A percentile compares a stretch with the other conserved stretches of the same genome.
Evolutionary conservation across 2,888 invertebrate species (phyloP).

Genomic region (Pheosia tremula): DNA sequence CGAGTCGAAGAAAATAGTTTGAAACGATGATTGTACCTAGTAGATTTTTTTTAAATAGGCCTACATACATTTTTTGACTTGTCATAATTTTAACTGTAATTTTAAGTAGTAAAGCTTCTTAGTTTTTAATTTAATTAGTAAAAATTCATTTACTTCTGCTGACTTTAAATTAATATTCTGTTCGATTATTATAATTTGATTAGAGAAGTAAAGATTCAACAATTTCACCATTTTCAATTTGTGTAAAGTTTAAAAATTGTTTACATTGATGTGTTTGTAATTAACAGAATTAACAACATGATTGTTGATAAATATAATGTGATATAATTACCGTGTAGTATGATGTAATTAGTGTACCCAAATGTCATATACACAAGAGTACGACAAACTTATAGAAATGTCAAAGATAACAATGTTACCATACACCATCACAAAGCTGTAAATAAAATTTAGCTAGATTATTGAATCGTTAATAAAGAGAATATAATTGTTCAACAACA

Average conservation of each 20-base stretch:
- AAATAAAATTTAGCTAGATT: constrained; percentile 68
- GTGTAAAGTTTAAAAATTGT: constrained; percentile 35
- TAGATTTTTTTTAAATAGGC: constrained; percentile 34
- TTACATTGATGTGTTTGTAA: constrained; percentile 24
- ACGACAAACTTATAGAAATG: constrained; percentile 14
- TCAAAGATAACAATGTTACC: constrained; percentile 69
- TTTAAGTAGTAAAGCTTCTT: constrained; percentile 64
- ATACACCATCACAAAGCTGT: constrained; percentile 67
- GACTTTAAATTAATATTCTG: constrained; percentile 32
- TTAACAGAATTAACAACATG: constrained; percentile 12
- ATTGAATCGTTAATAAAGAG: constrained; percentile 61
- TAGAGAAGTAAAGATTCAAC: not conserved
- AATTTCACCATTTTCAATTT: constrained; percentile 34
- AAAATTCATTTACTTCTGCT: constrained; percentile 36
- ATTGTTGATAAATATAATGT: constrained; percentile 32
- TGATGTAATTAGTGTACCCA: constrained; percentile 6
- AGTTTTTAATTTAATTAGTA: constrained; percentile 48
- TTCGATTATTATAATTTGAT: too few relatives aligned
- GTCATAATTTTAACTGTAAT: constrained; percentile 55
- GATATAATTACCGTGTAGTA: constrained; percentile 35
- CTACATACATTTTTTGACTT: constrained; percentile 45
- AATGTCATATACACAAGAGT: not conserved
- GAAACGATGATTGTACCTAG: constrained; percentile 33
- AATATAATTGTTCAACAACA: constrained; percentile 25
- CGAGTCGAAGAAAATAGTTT: constrained; percentile 42